Percentiles rank a stretch among this genome's conserved stretches.
Conservation (phyloP, 1,140 invertebrate species). For the Harpegnathos saltator region DNA sequence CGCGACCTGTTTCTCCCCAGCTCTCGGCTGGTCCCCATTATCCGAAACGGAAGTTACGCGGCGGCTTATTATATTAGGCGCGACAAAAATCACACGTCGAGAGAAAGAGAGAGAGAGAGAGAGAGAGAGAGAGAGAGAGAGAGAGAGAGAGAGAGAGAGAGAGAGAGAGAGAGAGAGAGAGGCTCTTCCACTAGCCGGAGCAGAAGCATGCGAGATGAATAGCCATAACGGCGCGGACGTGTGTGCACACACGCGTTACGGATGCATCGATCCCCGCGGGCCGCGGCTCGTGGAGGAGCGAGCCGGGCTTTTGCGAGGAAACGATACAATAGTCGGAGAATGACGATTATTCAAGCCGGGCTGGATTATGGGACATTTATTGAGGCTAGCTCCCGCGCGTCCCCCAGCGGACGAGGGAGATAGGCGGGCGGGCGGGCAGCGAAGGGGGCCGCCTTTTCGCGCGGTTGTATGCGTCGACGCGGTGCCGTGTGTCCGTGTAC, state of each 20-base stretch:
- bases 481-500: conserved; percentile 61
- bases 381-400: conserved; percentile 69
- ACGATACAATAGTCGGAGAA: conserved; percentile 78
- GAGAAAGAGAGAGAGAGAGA: too few relatives aligned
- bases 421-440: too few relatives aligned
- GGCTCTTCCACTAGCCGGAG: too few relatives aligned
- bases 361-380: conserved; percentile 81
- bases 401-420: conserved; percentile 59
- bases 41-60: background rate
- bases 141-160: too few relatives aligned
- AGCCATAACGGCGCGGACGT: conserved; percentile 62
- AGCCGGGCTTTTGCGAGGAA: conserved; percentile 71
- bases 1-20: background rate
- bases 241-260: conserved; percentile 49
- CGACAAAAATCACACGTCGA: background rate
- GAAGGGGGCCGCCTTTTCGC: conserved; percentile 3
- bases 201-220: too few relatives aligned
- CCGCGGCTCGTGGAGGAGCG: conserved; percentile 56
- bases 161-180: too few relatives aligned
- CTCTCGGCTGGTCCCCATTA: too few relatives aligned
- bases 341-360: conserved; percentile 81
- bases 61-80: background rate
- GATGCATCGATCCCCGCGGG: conserved; percentile 62
- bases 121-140: too few relatives aligned
- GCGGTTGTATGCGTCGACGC: conserved; percentile 25